Evolutionary conservation across 2,888 invertebrate species (phyloP).

Genomic region (Hartigia nigra): DNA sequence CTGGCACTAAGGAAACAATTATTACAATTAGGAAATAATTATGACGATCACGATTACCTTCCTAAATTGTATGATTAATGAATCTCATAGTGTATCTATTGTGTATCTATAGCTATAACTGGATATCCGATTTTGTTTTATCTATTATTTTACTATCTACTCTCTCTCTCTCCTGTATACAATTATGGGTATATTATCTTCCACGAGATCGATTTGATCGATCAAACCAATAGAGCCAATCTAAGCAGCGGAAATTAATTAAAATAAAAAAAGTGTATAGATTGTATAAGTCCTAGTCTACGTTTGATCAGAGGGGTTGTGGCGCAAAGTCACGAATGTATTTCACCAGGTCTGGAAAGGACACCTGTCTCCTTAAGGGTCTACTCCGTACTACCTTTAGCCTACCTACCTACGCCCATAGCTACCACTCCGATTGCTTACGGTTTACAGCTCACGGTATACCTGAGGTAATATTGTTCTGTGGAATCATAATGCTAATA

Average conservation of each 20-base stretch:
- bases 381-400: not conserved
- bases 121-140: not conserved
- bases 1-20: slow-evolving; percentile 35
- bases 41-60: slow-evolving; percentile 35
- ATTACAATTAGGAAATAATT: slow-evolving; percentile 42
- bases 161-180: not conserved
- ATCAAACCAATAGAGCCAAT: not conserved
- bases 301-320: not conserved
- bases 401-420: not conserved
- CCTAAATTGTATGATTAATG: not conserved
- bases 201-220: not conserved
- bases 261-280: not conserved
- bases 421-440: not conserved
- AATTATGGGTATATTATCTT: not conserved
- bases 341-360: not conserved
- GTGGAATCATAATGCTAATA: not conserved
- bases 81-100: not conserved
- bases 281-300: not conserved
- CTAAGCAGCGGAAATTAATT: not conserved
- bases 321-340: not conserved
- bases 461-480: not conserved
- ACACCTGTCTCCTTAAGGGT: not conserved
- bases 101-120: not conserved
- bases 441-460: not conserved
- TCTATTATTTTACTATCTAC: not conserved